These are phyloP conservation scores for Enteromius viviparus DNA, from an alignment of 2,797 vertebrate genomes.

Conservation along the genomic window DNA sequence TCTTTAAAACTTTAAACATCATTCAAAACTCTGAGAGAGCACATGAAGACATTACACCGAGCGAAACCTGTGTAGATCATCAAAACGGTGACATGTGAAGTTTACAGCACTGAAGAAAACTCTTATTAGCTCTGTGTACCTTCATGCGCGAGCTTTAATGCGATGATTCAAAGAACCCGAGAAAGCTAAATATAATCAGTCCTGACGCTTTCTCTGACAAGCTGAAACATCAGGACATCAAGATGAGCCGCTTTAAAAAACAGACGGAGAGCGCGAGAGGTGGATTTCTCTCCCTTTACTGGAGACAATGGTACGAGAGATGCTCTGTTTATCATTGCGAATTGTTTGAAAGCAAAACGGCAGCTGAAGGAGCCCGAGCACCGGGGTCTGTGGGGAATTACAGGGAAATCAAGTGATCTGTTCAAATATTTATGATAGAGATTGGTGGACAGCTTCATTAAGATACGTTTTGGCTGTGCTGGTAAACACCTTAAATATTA, in stretches of 20 bases:
- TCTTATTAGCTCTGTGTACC: constrained; percentile 23
- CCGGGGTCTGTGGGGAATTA: constrained; percentile 13
- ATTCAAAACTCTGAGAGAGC: not conserved
- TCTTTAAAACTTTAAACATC: constrained; percentile 16
- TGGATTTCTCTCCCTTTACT: constrained; percentile 13
- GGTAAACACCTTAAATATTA: constrained; percentile 46
- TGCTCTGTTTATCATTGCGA: constrained; percentile 15
- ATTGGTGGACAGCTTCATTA: constrained; percentile 44
- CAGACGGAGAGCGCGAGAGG: constrained; percentile 25
- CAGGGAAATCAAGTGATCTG: constrained; percentile 27
- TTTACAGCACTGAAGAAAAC: constrained; percentile 2
- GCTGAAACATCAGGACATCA: constrained; percentile 30
- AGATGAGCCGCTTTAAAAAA: constrained; percentile 39
- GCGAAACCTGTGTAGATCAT: constrained; percentile 11
- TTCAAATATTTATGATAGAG: constrained; percentile 41
- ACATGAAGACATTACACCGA: constrained; percentile 16
- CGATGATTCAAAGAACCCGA: constrained; percentile 21
- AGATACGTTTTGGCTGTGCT: constrained; percentile 11
- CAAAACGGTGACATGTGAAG: not conserved
- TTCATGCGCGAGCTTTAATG: constrained; percentile 15
- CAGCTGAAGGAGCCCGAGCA: constrained; percentile 2
- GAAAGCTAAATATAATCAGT: constrained; percentile 47
- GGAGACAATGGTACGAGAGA: constrained; percentile 16
- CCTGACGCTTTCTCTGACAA: constrained; percentile 36
- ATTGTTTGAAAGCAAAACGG: constrained; percentile 39